phyloP scores from a whole-genome alignment of 2,888 invertebrate species.

The Oscheius myriophilus region DNA sequence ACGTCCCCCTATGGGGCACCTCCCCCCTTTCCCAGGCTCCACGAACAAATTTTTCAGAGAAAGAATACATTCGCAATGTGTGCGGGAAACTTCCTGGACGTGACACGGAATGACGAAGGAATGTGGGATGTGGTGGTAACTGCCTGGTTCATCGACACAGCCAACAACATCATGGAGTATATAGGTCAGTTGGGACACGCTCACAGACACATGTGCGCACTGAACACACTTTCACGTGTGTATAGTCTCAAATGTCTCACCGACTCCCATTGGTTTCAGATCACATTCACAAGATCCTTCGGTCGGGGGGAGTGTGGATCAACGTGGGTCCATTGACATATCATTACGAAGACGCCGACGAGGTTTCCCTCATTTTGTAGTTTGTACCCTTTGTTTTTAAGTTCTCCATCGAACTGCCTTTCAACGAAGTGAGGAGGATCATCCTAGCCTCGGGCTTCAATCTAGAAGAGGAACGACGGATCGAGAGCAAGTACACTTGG shows the following conservation, averaged over 20 bases:
- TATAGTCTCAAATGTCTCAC: too few species aligned
- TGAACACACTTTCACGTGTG: too few species aligned
- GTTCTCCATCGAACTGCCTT: conserved; percentile 45
- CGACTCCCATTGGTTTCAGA: too few species aligned
- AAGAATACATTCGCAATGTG: conserved; percentile 83
- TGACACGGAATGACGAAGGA: conserved; percentile 77
- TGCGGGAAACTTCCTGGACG: conserved; percentile 95
- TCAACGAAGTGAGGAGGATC: conserved; percentile 39
- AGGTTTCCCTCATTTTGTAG: conserved; percentile 25
- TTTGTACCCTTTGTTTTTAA: conserved; percentile 10
- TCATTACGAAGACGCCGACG: conserved; percentile 72
- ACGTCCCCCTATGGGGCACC: too few species aligned
- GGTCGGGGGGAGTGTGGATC: conserved; percentile 79
- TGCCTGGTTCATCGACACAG: conserved; percentile 98
- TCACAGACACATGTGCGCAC: neutral
- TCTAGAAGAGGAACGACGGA: conserved; percentile 34
- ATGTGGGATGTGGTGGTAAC: conserved; percentile 92
- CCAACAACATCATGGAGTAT: conserved; percentile 92
- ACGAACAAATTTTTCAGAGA: conserved; percentile 1
- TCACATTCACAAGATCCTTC: conserved; percentile 80
- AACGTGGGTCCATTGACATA: conserved; percentile 82
- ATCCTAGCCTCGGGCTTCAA: conserved; percentile 35
- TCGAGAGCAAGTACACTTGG: conserved; percentile 42
- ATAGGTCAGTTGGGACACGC: conserved; percentile 75
- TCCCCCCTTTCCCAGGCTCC: too few species aligned